Evolutionary conservation across 2,113 vertebrate species (phyloP), one percentile per base, ranked within the genome.

Genomic region (Platichthys stellatus): DNA sequence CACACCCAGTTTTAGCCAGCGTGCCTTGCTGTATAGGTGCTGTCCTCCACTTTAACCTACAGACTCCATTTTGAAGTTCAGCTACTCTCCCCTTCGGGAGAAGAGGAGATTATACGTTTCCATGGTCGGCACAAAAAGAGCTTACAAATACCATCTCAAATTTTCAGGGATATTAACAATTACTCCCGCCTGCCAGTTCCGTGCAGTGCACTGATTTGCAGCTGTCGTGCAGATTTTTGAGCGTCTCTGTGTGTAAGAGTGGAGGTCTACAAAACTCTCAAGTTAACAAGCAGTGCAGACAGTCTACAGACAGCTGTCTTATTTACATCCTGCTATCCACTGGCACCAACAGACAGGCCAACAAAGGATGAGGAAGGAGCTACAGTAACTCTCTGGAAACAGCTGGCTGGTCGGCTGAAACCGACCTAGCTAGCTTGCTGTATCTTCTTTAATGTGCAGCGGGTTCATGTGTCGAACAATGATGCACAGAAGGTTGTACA

Each of bases 321-420:
- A 89, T 90, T 87, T 87, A 91, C 86, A 76, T 86, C 70, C 84
- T 78, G 76, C 88, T 84, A 72, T 79, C 69, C 81, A 75, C 49
- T 43, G 53, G 45, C 69, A 63, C 66, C 28, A 69, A 82, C 81
- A 86, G 72, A 87, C 76, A 72, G 81, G 68, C 72, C 78, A 68
- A 87, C 82, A 83, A 86, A 87, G 65, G 76, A 84, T 80, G 88
- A 87, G 70, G 82, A 63, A 84, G 70, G 28, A 69, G 71, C 76
- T 51, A 68, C 80, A 69, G 60, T 72, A 67, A 76, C 73, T 88
- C 74, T 70, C 62, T 17, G 40, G 54, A 87, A 68, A 69, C 69
- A 4, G 63, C 72, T 63, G 63, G 57, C 63, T 58, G 21, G 23
- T 70, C 69, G 38, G 71, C 10, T 59, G 40, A 65, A 2, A 49